Conservation (phyloP, 2,113 vertebrate species). For the Pipa parva region DNA sequence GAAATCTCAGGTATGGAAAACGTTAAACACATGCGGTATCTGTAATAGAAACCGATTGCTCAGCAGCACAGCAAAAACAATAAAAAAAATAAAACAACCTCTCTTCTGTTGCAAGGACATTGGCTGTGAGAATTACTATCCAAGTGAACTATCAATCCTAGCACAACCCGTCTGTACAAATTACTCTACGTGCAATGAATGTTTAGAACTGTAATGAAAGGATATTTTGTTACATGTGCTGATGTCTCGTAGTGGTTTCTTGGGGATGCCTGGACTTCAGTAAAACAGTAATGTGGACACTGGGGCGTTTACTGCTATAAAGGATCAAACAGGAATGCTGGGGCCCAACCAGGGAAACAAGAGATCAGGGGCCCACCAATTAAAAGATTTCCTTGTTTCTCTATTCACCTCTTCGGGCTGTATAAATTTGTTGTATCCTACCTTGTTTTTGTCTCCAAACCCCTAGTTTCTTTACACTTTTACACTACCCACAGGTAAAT, state of each 20-base stretch:
- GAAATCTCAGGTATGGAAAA: neutral
- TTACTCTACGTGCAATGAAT: conserved; percentile 39
- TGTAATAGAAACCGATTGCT: conserved; percentile 30
- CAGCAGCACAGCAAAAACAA: conserved; percentile 8
- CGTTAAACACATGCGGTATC: conserved; percentile 16
- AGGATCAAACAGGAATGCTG: no score
- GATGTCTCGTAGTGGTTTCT: neutral
- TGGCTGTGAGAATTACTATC: conserved; percentile 36
- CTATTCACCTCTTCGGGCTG: no score
- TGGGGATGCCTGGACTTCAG: no score
- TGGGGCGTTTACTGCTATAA: no score
- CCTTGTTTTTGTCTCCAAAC: no score
- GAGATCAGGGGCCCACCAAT: no score
- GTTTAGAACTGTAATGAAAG: neutral
- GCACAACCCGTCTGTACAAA: conserved; percentile 28
- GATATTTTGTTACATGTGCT: neutral
- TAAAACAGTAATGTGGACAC: no score
- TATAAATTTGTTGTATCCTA: no score
- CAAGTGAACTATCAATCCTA: conserved; percentile 35
- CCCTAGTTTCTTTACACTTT: no score
- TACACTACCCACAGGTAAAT: no score
- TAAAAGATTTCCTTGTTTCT: no score
- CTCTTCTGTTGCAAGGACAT: conserved; percentile 27
- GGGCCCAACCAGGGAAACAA: no score
- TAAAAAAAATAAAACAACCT: neutral